Evolutionary conservation across 1,140 invertebrate genomes (phyloP).

Genomic region (Zaprionus vittiger): DNA sequence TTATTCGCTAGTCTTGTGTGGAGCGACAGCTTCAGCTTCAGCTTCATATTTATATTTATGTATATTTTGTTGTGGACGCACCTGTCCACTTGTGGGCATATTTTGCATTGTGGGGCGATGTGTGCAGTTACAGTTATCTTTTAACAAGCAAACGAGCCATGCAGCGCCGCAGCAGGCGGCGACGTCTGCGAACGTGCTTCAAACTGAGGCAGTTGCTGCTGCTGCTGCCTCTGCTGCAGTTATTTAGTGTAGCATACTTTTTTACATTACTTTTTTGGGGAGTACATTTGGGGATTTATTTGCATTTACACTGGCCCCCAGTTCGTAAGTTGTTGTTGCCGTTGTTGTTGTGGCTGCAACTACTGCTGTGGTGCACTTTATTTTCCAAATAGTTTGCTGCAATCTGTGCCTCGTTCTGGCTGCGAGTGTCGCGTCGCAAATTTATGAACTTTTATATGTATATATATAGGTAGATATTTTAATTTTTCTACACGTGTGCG

Average conservation of each 20-base stretch:
- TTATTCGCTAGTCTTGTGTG: not conserved
- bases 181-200: slow-evolving; percentile 56
- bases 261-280: too few relatives aligned
- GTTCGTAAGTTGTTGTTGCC: slow-evolving; percentile 9
- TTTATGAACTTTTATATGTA: slow-evolving; percentile 68
- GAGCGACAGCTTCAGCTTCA: slow-evolving; percentile 8
- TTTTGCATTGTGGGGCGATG: slow-evolving; percentile 49
- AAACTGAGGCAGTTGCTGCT: slow-evolving; percentile 43
- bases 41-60: slow-evolving; percentile 7
- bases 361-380: slow-evolving; percentile 44
- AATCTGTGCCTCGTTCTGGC: slow-evolving; percentile 67
- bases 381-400: slow-evolving; percentile 78
- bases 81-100: slow-evolving; percentile 58
- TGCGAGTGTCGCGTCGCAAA: slow-evolving; percentile 61
- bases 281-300: slow-evolving; percentile 75
- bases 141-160: slow-evolving; percentile 69
- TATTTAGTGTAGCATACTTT: slow-evolving; percentile 75
- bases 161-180: slow-evolving; percentile 41
- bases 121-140: slow-evolving; percentile 59
- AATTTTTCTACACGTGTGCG: slow-evolving; percentile 49
- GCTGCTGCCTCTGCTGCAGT: slow-evolving; percentile 16
- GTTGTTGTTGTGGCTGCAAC: not conserved
- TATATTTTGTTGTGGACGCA: slow-evolving; percentile 7
- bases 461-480: slow-evolving; percentile 53
- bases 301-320: slow-evolving; percentile 63